These are phyloP conservation scores for Sepioteuthis lessoniana DNA, from an alignment of 2,888 invertebrate genomes.

Conservation along the genomic window DNA sequence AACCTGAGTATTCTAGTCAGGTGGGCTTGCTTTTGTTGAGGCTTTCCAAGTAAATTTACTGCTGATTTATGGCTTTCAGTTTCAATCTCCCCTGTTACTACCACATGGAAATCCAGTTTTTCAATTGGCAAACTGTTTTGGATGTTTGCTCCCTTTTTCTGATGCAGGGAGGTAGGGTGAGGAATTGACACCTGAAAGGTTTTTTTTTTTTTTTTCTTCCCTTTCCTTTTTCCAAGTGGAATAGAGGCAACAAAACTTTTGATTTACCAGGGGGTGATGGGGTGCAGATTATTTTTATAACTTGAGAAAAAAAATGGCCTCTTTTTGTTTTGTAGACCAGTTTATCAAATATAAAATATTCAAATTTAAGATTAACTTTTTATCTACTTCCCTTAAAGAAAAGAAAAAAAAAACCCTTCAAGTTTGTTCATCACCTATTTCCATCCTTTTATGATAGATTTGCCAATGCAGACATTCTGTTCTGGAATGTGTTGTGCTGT, in stretches of 20 bases:
- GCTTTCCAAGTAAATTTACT: background rate
- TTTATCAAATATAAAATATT: background rate
- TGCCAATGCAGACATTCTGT: background rate
- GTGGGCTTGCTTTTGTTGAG: background rate
- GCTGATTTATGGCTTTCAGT: constrained; percentile 2
- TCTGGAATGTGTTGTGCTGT: background rate
- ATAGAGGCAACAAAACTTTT: background rate
- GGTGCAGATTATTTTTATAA: background rate
- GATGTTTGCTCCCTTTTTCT: too few relatives aligned
- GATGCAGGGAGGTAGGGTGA: too few relatives aligned
- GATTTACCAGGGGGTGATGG: background rate
- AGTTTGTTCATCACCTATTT: background rate
- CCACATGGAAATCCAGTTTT: too few relatives aligned
- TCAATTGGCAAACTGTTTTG: too few relatives aligned
- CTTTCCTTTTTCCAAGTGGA: too few relatives aligned
- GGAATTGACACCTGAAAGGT: too few relatives aligned
- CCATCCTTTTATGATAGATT: background rate
- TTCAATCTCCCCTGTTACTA: background rate
- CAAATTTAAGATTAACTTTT: background rate
- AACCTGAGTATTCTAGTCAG: background rate
- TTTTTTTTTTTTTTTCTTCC: too few relatives aligned
- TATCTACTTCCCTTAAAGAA: too few relatives aligned
- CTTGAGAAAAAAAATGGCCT: background rate
- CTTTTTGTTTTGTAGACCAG: background rate
- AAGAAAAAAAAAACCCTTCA: too few relatives aligned